Evolutionary conservation across 2,888 invertebrate species (phyloP), one percentile per base, ranked within the genome.

Genomic region (Drosophila stalkeri): DNA sequence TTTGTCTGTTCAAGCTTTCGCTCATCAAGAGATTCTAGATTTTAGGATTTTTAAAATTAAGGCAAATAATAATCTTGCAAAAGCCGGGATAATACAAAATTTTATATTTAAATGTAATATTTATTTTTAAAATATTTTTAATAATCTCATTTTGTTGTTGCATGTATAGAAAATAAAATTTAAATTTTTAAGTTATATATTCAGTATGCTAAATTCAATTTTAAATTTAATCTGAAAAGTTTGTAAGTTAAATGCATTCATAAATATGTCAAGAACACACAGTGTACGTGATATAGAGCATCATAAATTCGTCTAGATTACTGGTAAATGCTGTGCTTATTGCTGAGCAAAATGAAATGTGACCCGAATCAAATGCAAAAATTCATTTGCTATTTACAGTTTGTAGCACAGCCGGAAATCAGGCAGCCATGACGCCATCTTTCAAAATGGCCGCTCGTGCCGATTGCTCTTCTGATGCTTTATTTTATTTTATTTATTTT

Each of bases 401-500:
- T 76, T 80, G 63, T 57, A 63, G 77, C 60, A 54, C 43, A 57
- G 73, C 80, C 80, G 89, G 86, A 88, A 89, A 81, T 89, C 87
- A 72, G 81, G 72, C 83, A 81, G 81, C 89, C 83, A 62, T 83
- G 83, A 83, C 87, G 89, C 84, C 78, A 89, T 81, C 81, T 84
- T 83, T 89, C 89, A 84, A 89, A 84, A 77, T 86, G 82, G 69
- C 65, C 75, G 69, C 75, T 60, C 18, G 51, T 51, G 51, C 18
- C 33, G 51, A 31, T 33, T 64, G 51, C 37, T 20, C 27, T 27
- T 27, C 27, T 27, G 3, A 27, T 27, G 27, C 5, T 9, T 27
- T 44, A 55, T 37, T 57, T 44, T 61, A 52, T 9, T 11, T 16
- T n/a, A n/a, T n/a, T n/a, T n/a, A n/a, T 44, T 57, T 37, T 57